These are phyloP conservation scores for Napeogenes sylphis DNA, from an alignment of 2,888 invertebrate genomes.

Conservation along the genomic window DNA sequence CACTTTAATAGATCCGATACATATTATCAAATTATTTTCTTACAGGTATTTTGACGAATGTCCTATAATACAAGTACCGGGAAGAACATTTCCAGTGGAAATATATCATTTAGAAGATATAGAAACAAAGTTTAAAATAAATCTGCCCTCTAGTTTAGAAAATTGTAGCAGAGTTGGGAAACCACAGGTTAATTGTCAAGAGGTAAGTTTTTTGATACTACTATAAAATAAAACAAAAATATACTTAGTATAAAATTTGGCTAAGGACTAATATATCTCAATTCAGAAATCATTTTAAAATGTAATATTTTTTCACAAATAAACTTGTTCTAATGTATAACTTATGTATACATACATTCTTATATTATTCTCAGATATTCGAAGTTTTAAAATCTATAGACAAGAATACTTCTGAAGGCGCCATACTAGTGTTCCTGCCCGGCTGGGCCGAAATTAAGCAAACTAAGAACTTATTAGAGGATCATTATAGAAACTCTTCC, in stretches of 20 bases:
- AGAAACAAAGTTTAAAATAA: conserved; percentile 43
- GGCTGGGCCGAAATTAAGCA: conserved; percentile 84
- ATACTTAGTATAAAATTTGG: too few relatives aligned
- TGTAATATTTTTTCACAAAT: too few relatives aligned
- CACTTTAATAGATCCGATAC: not conserved
- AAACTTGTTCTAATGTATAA: not conserved
- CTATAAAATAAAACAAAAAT: too few relatives aligned
- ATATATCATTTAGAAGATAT: conserved; percentile 77
- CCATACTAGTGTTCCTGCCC: conserved; percentile 85
- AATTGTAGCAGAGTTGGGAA: conserved; percentile 53
- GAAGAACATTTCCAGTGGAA: conserved; percentile 79
- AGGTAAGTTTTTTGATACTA: conserved; percentile 44
- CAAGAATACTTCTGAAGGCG: conserved; percentile 77
- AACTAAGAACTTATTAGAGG: conserved; percentile 67
- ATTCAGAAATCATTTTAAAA: too few relatives aligned
- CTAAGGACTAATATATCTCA: too few relatives aligned
- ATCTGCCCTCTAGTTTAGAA: conserved; percentile 44
- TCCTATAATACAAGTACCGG: conserved; percentile 74
- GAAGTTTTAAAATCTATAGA: conserved; percentile 79
- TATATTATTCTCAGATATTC: conserved; percentile 48
- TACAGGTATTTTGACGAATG: conserved; percentile 66
- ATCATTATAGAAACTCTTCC: conserved; percentile 39
- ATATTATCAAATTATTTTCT: conserved; percentile 14
- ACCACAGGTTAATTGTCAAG: conserved; percentile 69
- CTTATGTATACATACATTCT: too few relatives aligned